phyloP scores from a whole-genome alignment of 2,113 vertebrate genomes.

The Aptenodytes forsteri region DNA sequence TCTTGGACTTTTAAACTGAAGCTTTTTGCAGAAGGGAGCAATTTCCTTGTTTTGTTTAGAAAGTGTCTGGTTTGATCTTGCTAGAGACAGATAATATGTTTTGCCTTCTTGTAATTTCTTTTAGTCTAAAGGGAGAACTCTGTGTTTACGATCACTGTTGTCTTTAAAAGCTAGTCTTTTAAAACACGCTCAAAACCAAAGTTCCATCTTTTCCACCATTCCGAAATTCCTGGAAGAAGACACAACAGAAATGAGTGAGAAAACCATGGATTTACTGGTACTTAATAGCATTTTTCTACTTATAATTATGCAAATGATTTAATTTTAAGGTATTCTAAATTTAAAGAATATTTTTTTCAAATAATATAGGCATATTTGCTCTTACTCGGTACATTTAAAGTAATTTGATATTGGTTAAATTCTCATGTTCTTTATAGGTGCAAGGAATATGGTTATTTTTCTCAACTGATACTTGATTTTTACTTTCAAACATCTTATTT shows the following conservation, averaged over 20 bases:
- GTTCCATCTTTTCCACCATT: slow-evolving; percentile 58
- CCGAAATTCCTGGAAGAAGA: slow-evolving; percentile 84
- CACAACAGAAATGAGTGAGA: slow-evolving; percentile 62
- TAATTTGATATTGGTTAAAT: neutral
- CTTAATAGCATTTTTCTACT: neutral
- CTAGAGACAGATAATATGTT: neutral
- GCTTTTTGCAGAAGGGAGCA: neutral
- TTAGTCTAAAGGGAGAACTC: slow-evolving; percentile 72
- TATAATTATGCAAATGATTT: neutral
- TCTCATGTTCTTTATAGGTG: neutral
- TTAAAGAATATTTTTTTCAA: neutral
- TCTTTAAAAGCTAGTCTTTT: slow-evolving; percentile 79
- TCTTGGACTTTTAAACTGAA: neutral
- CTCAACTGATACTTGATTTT: neutral
- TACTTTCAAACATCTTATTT: neutral
- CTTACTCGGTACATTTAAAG: neutral
- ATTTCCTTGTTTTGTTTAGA: neutral
- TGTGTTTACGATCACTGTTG: slow-evolving; percentile 75
- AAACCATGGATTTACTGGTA: slow-evolving; percentile 75
- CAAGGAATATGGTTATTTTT: neutral
- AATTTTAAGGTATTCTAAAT: neutral
- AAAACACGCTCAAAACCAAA: slow-evolving; percentile 62
- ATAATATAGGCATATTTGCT: neutral
- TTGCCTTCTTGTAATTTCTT: neutral
- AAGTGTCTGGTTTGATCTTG: neutral